Conservation (phyloP, 2,888 invertebrate genomes). For the Rhabditophanes sp. region DNA sequence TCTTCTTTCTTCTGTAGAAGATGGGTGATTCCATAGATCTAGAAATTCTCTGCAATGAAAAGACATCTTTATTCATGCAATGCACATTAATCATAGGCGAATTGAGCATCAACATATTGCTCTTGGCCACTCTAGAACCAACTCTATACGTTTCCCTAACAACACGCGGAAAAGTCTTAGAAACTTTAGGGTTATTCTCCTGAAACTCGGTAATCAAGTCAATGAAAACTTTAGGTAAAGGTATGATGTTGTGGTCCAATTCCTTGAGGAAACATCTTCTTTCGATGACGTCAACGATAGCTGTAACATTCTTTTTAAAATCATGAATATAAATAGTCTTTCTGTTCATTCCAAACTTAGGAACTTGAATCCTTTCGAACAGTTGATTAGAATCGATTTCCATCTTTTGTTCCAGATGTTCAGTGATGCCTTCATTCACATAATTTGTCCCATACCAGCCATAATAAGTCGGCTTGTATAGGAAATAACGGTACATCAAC, state of each 20-base stretch:
- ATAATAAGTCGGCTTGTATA: slow-evolving; percentile 11
- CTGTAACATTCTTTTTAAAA: slow-evolving; percentile 63
- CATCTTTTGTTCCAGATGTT: slow-evolving; percentile 28
- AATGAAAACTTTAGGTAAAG: slow-evolving; percentile 63
- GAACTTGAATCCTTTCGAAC: slow-evolving; percentile 70
- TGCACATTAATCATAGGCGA: slow-evolving; percentile 24
- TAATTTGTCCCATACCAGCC: slow-evolving; percentile 11
- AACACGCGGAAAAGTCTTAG: slow-evolving; percentile 13
- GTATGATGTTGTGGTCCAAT: slow-evolving; percentile 60
- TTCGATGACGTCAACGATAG: slow-evolving; percentile 61
- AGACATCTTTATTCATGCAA: slow-evolving; percentile 24
- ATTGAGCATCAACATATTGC: slow-evolving; percentile 16
- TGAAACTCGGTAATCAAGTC: slow-evolving; percentile 67
- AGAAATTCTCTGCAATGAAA: slow-evolving; percentile 16
- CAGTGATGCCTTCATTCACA: slow-evolving; percentile 11
- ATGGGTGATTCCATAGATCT: slow-evolving; percentile 7
- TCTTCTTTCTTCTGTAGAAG: slow-evolving; percentile 12
- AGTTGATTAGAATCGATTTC: slow-evolving; percentile 45
- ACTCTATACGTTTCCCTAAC: slow-evolving; percentile 34
- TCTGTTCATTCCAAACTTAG: slow-evolving; percentile 64
- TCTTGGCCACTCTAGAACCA: slow-evolving; percentile 17
- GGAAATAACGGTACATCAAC: slow-evolving; percentile 12
- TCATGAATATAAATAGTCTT: slow-evolving; percentile 77
- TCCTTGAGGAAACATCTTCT: slow-evolving; percentile 77
- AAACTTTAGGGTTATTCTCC: slow-evolving; percentile 47